phyloP scores from a whole-genome alignment of 2,113 vertebrate genomes.

The Ictidomys tridecemlineatus region DNA sequence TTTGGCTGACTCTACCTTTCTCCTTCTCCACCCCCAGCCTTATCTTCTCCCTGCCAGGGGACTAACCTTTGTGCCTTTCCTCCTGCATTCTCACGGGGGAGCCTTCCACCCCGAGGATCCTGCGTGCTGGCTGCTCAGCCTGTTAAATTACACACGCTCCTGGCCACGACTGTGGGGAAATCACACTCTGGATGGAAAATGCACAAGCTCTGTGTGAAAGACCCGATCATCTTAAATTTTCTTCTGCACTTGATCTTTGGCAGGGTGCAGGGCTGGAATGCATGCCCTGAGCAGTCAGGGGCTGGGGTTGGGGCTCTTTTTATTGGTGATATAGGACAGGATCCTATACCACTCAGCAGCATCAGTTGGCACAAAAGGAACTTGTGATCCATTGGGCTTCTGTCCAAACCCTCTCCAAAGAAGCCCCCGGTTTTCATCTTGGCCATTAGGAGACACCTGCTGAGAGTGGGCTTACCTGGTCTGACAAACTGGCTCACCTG shows the following conservation, averaged over 20 bases:
- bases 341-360: fast-evolving
- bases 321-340: background rate
- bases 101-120: background rate
- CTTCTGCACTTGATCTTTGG: background rate
- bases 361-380: background rate
- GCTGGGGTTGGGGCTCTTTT: background rate
- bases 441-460: background rate
- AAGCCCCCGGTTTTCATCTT: background rate
- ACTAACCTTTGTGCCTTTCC: conserved; percentile 79
- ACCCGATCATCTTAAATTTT: background rate
- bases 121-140: background rate
- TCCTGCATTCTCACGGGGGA: conserved; percentile 21
- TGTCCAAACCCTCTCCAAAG: background rate
- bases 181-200: background rate
- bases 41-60: conserved; percentile 76
- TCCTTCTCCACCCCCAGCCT: conserved; percentile 69
- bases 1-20: conserved; percentile 81
- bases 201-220: background rate
- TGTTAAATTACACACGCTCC: background rate
- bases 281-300: background rate
- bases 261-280: background rate
- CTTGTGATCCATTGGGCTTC: background rate
- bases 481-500: background rate
- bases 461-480: background rate
- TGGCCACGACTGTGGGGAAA: background rate